These are phyloP conservation scores for Umimayanthus chanpuru DNA, from an alignment of 92 coral and sea anemone genomes.

Conservation along the genomic window DNA sequence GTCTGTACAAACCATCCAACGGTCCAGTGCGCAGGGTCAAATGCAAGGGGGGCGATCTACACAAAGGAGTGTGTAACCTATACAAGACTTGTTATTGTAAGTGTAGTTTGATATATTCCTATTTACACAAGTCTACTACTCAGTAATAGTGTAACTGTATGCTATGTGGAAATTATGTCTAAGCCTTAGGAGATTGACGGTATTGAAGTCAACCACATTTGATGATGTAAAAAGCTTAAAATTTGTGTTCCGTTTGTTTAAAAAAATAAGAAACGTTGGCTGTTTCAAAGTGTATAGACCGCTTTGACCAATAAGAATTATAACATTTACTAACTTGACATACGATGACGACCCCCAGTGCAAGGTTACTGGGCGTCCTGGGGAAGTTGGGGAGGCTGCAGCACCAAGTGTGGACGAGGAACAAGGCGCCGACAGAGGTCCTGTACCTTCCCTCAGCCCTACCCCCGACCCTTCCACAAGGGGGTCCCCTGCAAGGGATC, in stretches of 20 bases:
- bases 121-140: background rate
- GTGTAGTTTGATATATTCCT: background rate
- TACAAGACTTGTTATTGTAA: conserved; percentile 41
- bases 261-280: too few relatives aligned
- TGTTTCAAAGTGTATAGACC: too few relatives aligned
- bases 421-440: conserved; percentile 36
- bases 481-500: background rate
- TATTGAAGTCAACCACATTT: too few relatives aligned
- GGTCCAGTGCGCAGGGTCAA: conserved; percentile 2
- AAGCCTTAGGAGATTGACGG: too few relatives aligned
- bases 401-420: conserved; percentile 31
- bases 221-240: too few relatives aligned
- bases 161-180: too few relatives aligned
- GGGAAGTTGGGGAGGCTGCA: conserved; percentile 32
- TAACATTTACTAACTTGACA: background rate
- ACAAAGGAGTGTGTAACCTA: conserved; percentile 30
- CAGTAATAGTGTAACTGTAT: background rate
- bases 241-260: too few relatives aligned
- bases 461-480: background rate
- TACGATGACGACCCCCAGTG: background rate
- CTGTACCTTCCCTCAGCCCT: conserved; percentile 22
- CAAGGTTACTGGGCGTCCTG: conserved; percentile 28
- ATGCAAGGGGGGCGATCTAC: conserved; percentile 21
- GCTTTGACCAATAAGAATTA: too few relatives aligned
- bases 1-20: background rate